Evolutionary conservation across 2,888 invertebrate genomes (phyloP).

Genomic region (Ernsta delagoae): DNA sequence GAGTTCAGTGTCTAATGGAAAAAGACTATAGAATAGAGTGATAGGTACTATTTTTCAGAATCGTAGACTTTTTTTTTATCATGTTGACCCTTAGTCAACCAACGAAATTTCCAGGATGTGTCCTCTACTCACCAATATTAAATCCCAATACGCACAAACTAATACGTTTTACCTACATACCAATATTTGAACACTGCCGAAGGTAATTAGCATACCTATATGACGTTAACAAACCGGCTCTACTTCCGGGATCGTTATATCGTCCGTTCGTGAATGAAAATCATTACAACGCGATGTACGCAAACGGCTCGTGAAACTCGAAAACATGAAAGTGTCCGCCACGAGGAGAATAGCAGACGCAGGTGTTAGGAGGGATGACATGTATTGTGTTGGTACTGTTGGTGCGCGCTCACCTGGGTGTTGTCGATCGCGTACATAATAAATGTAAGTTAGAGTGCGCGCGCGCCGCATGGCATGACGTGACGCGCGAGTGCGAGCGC

Average conservation of each 20-base stretch:
- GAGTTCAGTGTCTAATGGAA: no score
- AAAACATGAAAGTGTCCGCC: constrained; percentile 33
- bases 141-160: constrained; percentile 26
- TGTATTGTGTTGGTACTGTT: constrained; percentile 22
- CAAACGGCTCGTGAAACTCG: constrained; percentile 55
- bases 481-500: no score
- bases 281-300: constrained; percentile 66
- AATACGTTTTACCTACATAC: constrained; percentile 43
- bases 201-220: constrained; percentile 76
- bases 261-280: constrained; percentile 73
- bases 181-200: constrained; percentile 66
- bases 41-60: no score
- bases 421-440: constrained; percentile 82
- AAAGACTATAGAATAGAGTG: no score
- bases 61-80: no score
- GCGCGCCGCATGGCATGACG: constrained; percentile 64
- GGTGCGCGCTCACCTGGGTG: constrained; percentile 78
- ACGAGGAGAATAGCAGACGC: constrained; percentile 10
- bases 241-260: constrained; percentile 81
- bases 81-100: no score
- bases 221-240: constrained; percentile 79
- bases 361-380: constrained; percentile 34
- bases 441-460: constrained; percentile 64
- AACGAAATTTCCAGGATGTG: no score
- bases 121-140: constrained; percentile 16